phyloP scores from a whole-genome alignment of 2,797 vertebrate genomes.

The Huso huso region DNA sequence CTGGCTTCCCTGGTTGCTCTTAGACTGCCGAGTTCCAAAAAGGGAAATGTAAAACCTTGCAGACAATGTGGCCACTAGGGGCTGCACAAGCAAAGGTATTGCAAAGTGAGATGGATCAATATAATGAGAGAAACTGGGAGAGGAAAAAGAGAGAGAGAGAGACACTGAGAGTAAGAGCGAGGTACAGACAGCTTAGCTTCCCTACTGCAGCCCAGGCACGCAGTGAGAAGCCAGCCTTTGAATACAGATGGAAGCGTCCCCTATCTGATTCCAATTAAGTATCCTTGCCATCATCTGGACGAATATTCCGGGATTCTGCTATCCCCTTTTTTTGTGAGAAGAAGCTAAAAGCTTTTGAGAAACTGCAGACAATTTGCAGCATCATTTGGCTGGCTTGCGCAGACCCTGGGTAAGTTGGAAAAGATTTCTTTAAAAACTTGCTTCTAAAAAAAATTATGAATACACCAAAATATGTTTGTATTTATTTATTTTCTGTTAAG shows the following conservation, averaged over 20 bases:
- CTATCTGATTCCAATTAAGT: slow-evolving; percentile 42
- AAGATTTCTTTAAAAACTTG: slow-evolving; percentile 23
- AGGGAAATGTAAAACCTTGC: slow-evolving; percentile 11
- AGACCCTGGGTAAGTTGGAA: slow-evolving; percentile 56
- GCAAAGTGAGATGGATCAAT: slow-evolving; percentile 40
- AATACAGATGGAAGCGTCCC: slow-evolving; percentile 41
- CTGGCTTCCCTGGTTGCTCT: too few relatives aligned
- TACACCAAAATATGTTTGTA: too few relatives aligned
- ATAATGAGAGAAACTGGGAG: slow-evolving; percentile 38
- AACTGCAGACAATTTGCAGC: slow-evolving; percentile 15
- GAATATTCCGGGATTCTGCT: slow-evolving; percentile 27
- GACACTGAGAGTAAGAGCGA: slow-evolving; percentile 27
- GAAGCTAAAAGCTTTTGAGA: slow-evolving; percentile 8
- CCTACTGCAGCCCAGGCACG: slow-evolving; percentile 54
- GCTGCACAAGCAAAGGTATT: slow-evolving; percentile 49
- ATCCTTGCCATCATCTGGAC: slow-evolving; percentile 26
- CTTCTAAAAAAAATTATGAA: too few relatives aligned
- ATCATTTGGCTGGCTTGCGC: slow-evolving; percentile 34
- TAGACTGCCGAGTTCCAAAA: not conserved
- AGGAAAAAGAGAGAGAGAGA: slow-evolving; percentile 26
- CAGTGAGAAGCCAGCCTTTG: slow-evolving; percentile 40
- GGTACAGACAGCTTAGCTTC: slow-evolving; percentile 46
- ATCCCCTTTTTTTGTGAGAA: not conserved
- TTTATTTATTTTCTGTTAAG: too few relatives aligned
- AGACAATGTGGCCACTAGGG: slow-evolving; percentile 56